Evolutionary conservation across 2,113 vertebrate species (phyloP), one percentile per base, ranked within the genome.

Genomic region (Blennius ocellaris): DNA sequence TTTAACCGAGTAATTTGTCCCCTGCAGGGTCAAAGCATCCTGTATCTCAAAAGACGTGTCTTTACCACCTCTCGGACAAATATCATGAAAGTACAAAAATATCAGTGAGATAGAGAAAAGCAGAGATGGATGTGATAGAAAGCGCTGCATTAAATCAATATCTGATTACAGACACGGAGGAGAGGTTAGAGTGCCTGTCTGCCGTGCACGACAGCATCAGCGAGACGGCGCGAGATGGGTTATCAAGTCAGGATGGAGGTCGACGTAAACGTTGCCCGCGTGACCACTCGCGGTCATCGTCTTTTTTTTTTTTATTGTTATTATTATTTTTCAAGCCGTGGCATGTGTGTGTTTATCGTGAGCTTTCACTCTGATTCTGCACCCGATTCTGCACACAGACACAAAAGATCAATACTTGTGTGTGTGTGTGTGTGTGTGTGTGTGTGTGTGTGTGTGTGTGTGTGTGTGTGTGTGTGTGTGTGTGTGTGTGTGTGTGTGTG

Each of bases 61-160:
- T 60, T 69, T 12, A 3, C 72, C 50, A 76, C 64, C 45, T 11
- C 21, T 8, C 14, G 15, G 76, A 81, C 66, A 75, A 81, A 87
- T 78, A 83, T 67, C 60, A 80, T 62, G 55, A 81, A 81, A 76
- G 47, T 51, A 51, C 50, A 40, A 57, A 80, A 80, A 83, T 81
- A 68, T 64, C 47, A 67, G 47, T 39, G 41, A 36, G 58, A 61
- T 48, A 39, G 70, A 82, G 55, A 73, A 82, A 66, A 64, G 62
- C 44, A 54, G 63, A 82, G 81, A 85, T 82, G 83, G 73, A 84
- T 88, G 76, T 77, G 84, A 87, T 85, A 79, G 55, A 76, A 15
- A 39, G 53, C 30, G 57, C 58, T 61, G 68, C 64, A 65, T 78
- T 89, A 67, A 85, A 89, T 89, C 81, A 79, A 89, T 89, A 89